phyloP scores from a whole-genome alignment of 2,797 vertebrate species.

The Botia almorhae region DNA sequence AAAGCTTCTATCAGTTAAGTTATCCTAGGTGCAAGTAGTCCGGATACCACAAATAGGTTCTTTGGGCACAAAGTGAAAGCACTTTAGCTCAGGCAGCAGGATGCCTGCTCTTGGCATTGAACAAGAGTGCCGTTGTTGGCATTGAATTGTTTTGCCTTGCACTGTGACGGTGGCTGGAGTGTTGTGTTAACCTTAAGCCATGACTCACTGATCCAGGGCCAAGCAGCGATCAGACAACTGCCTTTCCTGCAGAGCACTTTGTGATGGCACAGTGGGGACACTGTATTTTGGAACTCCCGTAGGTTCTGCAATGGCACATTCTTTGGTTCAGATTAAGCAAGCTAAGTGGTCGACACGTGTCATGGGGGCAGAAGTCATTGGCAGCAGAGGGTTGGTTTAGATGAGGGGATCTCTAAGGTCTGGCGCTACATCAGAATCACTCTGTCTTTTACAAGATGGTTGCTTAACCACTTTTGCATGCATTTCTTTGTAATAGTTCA shows the following conservation, averaged over 20 bases:
- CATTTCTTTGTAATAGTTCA: conserved; percentile 22
- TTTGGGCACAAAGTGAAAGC: background rate
- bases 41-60: conserved; percentile 11
- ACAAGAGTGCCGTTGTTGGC: conserved; percentile 14
- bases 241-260: conserved; percentile 25
- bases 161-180: conserved; percentile 44
- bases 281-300: conserved; percentile 37
- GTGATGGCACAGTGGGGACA: conserved; percentile 34
- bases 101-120: conserved; percentile 21
- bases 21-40: background rate
- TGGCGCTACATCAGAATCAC: conserved; percentile 44
- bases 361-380: conserved; percentile 45
- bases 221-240: conserved; percentile 44
- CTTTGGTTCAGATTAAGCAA: conserved; percentile 21
- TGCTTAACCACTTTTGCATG: conserved; percentile 38
- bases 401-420: conserved; percentile 19
- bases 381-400: conserved; percentile 23
- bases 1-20: background rate
- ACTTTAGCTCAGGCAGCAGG: background rate
- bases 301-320: conserved; percentile 15
- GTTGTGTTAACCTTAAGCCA: conserved; percentile 40
- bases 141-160: conserved; percentile 14
- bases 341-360: conserved; percentile 40
- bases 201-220: conserved; percentile 28
- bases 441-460: conserved; percentile 48